Base-by-base conservation (phyloP, 2,888 invertebrate species). In the Synergus gifuensis region DNA sequence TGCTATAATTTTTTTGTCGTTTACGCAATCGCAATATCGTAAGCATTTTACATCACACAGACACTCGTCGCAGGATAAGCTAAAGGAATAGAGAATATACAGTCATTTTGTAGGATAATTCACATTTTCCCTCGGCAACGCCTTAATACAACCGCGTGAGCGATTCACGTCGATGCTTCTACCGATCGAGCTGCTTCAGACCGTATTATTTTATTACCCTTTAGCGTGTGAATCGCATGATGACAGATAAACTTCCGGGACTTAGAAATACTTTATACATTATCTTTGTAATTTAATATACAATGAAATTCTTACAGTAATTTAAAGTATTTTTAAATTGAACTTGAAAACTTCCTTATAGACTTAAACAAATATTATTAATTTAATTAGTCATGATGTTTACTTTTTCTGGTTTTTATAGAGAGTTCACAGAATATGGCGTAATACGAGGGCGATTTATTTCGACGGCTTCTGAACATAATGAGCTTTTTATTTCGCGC, bases 401-500 rank as follows among this genome's bases (percentile, higher is more conserved):
- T 60, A 4, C 22, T 60, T 60, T 22, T 18, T 60, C 9, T 28
- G 28, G 11, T 11, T 5, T 60, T 22, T 12, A 60, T 16, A 46
- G 14, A 54, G 14, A 36, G n/a, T n/a, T 16, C 28, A 54, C 9
- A n/a, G 73, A 18, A 54, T n/a, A n/a, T 40, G 54, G 36, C 54
- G 73, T 73, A 73, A 73, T 73, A 73, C 49, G 36, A 73, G 69
- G 54, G 54, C 36, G 69, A 28, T 28, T 73, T 28, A 73, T 16
- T 73, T 54, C 11, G 11, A 36, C 28, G 49, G 54, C 28, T 49
- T 49, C 49, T n/a, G 22, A 40, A 73, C 73, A 73, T 73, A 73
- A 73, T 54, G 36, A 36, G 42, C 42, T 76, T 76, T 76, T 76
- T 76, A 76, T 62, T 73, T 73, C 54, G 54, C 69, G 69, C 69